Base-by-base conservation (phyloP, 2,797 vertebrate genomes). In the Lutjanus argentimaculatus region DNA sequence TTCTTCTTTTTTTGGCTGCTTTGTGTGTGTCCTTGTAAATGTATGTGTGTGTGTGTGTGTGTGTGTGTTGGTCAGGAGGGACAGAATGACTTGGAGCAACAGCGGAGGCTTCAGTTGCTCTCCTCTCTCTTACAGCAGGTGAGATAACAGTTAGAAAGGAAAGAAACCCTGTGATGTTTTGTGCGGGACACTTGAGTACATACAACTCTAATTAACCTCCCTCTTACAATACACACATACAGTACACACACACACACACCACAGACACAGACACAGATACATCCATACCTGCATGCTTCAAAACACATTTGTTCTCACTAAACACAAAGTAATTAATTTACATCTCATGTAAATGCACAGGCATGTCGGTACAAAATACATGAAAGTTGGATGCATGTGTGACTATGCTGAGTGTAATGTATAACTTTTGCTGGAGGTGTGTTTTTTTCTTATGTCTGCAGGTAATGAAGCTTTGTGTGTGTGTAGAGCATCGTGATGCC, bases 71-170 rank as follows among this genome's bases (percentile, higher is more conserved):
- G 72, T 93, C 87, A 96, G 95, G 95, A 95, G 91, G 94, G 91
- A 86, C 93, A 92, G 82, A 94, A 89, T 91, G 94, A 95, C 84
- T 92, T 91, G 95, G 95, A 95, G 88, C 93, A 95, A 79, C 96
- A 95, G 88, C 94, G 95, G 94, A 96, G 94, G 93, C 95, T 96
- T 84, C 94, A 96, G 92, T 94, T 97, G 92, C 95, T 97, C 91
- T 95, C 96, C 81, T 95, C 96, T 92, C 91, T 95, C 79, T 93
- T 97, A 85, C 95, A 96, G 85, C 96, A 97, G 96, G 96, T 96
- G 95, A 97, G 97, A 94, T 40, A 67, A 75, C 1, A 15, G 36
- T 25, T 49, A n/a, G 56, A 84, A 72, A 76, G 64, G 61, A 40
- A 72, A 67, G 17, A 43, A 36, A 64, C 75, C 25, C 4, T 74